Base-by-base conservation (phyloP, 2,113 vertebrate genomes). In the Xiphophorus couchianus region DNA sequence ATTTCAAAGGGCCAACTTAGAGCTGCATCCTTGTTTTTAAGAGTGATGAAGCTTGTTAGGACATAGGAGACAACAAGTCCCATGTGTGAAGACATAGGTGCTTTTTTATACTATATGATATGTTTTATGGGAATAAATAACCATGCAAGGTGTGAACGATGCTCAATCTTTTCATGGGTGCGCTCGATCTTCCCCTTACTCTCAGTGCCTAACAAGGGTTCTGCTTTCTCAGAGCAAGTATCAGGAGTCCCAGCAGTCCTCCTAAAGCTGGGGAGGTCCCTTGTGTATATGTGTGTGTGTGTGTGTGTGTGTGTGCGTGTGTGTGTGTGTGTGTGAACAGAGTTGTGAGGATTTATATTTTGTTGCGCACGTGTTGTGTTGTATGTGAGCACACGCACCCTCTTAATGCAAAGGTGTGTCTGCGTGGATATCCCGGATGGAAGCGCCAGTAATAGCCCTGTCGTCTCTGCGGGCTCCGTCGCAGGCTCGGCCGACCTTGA, bases 391-490 rank as follows among this genome's bases (percentile, higher is more conserved):
- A 60, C 39, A n/a, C 63, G 1, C 35, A 42, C 44, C 31, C 48
- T 10, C 48, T 31, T 13, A 44, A 35, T 75, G 54, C 62, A 31
- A 65, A 54, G 42, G 48, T 75, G 62, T 64, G 80, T 74, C 30
- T 54, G 66, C 48, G 54, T 28, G 69, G n/a, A 51, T 35, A 48
- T 81, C 75, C 78, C 60, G 72, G 66, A 71, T 64, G 77, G 80
- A 78, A 83, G 74, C 69, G 81, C 82, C 83, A 84, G 89, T 90
- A 90, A 92, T 90, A 89, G 86, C 84, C 75, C 83, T 80, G 85
- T 85, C 68, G 88, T 90, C 88, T 90, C 89, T 78, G 77, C n/a
- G 81, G 90, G 77, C 82, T 85, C 70, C 82, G 78, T 69, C 83
- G 86, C 82, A 83, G 83, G 86, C 83, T 83, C 10, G 19, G 74